Base-by-base conservation (phyloP, 1,140 invertebrate species). In the Plutomurus gul region DNA sequence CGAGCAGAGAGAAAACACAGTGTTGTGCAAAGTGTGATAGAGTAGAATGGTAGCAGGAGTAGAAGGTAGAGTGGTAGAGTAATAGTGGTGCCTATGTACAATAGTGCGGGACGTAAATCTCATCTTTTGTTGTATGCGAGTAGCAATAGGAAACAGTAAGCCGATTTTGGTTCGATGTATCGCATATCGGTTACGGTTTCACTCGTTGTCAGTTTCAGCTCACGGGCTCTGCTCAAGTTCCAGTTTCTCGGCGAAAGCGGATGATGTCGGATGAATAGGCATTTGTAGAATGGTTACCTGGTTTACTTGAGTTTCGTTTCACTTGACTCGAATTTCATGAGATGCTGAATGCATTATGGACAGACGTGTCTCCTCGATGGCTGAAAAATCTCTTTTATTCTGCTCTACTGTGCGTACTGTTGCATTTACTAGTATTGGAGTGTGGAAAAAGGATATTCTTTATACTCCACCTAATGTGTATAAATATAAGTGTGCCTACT, bases 151-250 rank as follows among this genome's bases (percentile, higher is more conserved):
- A 65, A 27, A n/a, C 10, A 30, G 27, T 65, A 65, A 65, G 56
- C 56, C 56, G 56, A 65, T 65, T 65, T 65, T 65, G 56, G 56
- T 30, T 65, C 56, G 18, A 65, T 65, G 56, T 65, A 65, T 65
- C 56, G 56, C 36, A 30, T 65, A 65, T 65, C 56, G 56, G 56
- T 65, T 65, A 33, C 56, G 56, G 56, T 65, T 65, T 65, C 56
- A 65, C 56, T 65, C 56, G 16, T 65, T 65, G 56, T 65, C 56
- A 65, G 56, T 65, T 65, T 65, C 56, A 65, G 56, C 56, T 65
- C 56, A 65, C 56, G 56, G 56, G 56, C 27, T 65, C 56, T 33
- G 56, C 56, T 30, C 56, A 65, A 65, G 22, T 65, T 65, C 30
- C 56, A 65, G 25, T 65, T 65, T 5, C 20, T 30, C 30, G 36